Percentiles rank a stretch among this genome's conserved stretches.
phyloP scores from a whole-genome alignment of 2,888 invertebrate genomes.

The Pantelozetes paolii region DNA sequence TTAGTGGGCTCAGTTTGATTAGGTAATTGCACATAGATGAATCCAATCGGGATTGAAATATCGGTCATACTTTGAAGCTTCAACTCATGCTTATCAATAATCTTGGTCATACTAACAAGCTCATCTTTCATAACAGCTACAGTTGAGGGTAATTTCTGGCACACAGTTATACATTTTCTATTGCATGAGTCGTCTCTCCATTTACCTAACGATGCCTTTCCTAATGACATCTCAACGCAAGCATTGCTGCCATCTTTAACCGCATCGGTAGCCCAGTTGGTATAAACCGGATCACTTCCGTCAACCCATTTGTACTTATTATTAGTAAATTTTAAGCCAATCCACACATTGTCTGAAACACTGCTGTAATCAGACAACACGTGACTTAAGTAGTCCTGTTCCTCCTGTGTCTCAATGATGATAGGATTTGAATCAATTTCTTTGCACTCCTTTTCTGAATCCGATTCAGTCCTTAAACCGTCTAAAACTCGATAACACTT shows the following conservation, averaged over 20 bases:
- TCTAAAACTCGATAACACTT: too few species aligned
- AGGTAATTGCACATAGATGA: conserved; percentile 33
- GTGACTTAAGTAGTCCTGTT: not conserved
- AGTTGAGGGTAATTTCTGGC: conserved; percentile 10
- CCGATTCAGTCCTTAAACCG: too few species aligned
- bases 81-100: not conserved
- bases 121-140: not conserved
- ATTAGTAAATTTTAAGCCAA: not conserved
- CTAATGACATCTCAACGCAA: conserved; percentile 5
- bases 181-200: conserved; percentile 1
- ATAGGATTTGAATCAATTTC: too few species aligned
- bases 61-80: not conserved
- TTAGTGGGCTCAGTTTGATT: not conserved
- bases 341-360: conserved; percentile 19
- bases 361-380: not conserved
- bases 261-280: conserved; percentile 5
- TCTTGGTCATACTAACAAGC: not conserved
- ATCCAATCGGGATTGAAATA: conserved; percentile 12
- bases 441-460: too few species aligned
- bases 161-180: not conserved
- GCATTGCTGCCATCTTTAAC: not conserved
- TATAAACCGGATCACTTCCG: not conserved
- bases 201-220: not conserved
- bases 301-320: conserved; percentile 24
- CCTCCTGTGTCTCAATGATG: too few species aligned